Conservation (phyloP, 2,797 vertebrate species). For the Pangasius krempfi region DNA sequence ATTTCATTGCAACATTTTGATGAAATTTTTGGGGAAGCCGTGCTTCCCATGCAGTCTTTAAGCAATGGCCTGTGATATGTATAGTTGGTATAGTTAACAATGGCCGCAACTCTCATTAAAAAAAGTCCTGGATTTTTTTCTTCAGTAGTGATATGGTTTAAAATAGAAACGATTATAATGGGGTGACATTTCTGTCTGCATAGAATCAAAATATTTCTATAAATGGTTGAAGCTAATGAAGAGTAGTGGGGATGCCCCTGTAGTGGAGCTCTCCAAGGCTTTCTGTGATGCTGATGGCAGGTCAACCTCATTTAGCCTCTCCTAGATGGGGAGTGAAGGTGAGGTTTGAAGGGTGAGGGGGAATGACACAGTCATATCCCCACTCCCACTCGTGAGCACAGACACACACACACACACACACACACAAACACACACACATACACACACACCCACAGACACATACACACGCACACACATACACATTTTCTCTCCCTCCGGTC, state of each 20-base stretch:
- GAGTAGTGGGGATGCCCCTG: conserved; percentile 69
- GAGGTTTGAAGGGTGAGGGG: conserved; percentile 64
- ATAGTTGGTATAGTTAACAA: not conserved
- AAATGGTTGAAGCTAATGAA: conserved; percentile 39
- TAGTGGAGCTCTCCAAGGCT: conserved; percentile 54
- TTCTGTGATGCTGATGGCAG: conserved; percentile 62
- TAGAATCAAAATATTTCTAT: conserved; percentile 25
- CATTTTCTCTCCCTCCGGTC: conserved; percentile 33
- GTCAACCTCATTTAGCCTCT: conserved; percentile 72
- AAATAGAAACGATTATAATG: conserved; percentile 7
- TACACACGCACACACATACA: conserved; percentile 37
- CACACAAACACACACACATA: conserved; percentile 40
- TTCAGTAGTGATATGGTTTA: not conserved
- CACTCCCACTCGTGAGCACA: conserved; percentile 52
- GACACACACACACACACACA: conserved; percentile 34
- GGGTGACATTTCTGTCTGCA: conserved; percentile 9
- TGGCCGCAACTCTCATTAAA: not conserved
- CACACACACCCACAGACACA: not conserved
- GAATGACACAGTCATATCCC: conserved; percentile 48
- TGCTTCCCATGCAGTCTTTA: not conserved
- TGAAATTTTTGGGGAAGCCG: not conserved
- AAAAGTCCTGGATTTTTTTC: not conserved
- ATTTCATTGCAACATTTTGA: not conserved
- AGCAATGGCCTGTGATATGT: not conserved
- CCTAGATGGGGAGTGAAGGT: conserved; percentile 74